Evolutionary conservation across 1,140 invertebrate genomes (phyloP).

Genomic region (Drosophila ficusphila): DNA sequence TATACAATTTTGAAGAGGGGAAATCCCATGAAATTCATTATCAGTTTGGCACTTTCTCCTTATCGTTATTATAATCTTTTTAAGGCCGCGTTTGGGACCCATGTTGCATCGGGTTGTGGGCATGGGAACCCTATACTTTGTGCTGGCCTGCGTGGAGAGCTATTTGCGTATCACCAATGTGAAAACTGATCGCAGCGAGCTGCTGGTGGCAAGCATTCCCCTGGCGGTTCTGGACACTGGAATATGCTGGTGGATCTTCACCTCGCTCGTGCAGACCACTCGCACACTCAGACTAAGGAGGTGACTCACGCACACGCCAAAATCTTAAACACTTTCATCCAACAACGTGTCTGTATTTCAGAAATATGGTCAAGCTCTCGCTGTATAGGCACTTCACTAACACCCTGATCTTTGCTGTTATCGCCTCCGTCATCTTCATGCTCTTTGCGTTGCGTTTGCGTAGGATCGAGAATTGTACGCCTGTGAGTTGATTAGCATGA

Average conservation of each 20-base stretch:
- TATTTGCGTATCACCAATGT: slow-evolving; percentile 90
- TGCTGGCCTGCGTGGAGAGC: slow-evolving; percentile 92
- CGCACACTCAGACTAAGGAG: slow-evolving; percentile 92
- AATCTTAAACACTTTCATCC: background rate
- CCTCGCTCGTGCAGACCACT: slow-evolving; percentile 94
- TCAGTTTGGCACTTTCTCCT: background rate
- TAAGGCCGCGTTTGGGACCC: slow-evolving; percentile 92
- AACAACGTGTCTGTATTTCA: slow-evolving; percentile 80
- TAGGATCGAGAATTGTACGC: slow-evolving; percentile 88
- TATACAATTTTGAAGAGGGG: too few species aligned
- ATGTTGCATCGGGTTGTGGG: slow-evolving; percentile 94
- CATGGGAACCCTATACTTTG: slow-evolving; percentile 92
- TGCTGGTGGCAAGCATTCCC: slow-evolving; percentile 90
- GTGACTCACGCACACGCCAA: slow-evolving; percentile 58
- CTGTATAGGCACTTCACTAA: slow-evolving; percentile 97
- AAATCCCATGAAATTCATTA: background rate
- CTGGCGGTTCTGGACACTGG: slow-evolving; percentile 89
- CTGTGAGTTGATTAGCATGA: slow-evolving; percentile 85
- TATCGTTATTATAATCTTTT: slow-evolving; percentile 23
- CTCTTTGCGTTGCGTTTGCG: slow-evolving; percentile 94
- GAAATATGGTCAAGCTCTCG: slow-evolving; percentile 94
- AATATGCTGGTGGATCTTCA: slow-evolving; percentile 94
- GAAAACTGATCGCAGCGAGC: slow-evolving; percentile 88
- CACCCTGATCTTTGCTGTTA: slow-evolving; percentile 94
- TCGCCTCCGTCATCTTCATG: slow-evolving; percentile 96